Evolutionary conservation across 2,797 vertebrate genomes (phyloP).

Genomic region (Micrastur ruficollis): DNA sequence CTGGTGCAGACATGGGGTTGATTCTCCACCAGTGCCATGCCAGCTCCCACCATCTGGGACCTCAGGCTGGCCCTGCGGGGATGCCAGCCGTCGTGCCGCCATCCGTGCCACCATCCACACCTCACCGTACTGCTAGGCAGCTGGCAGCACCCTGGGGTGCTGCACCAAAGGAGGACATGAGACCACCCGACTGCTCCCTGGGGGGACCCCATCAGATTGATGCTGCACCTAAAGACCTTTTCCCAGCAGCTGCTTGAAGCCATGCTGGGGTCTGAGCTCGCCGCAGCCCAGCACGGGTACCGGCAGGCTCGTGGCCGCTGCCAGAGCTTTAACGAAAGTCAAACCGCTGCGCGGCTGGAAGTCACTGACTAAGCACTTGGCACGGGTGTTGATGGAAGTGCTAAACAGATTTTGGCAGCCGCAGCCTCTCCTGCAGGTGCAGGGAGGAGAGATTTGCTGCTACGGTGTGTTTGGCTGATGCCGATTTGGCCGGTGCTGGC

Average conservation of each 20-base stretch:
- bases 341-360: conserved; percentile 45
- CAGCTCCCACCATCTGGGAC: not conserved
- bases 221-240: not conserved
- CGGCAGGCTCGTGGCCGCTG: not conserved
- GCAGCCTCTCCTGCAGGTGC: conserved; percentile 60
- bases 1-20: not conserved
- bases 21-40: fast-evolving
- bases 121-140: not conserved
- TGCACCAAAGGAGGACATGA: not conserved
- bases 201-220: not conserved
- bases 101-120: not conserved
- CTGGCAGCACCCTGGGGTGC: fast-evolving
- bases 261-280: fast-evolving
- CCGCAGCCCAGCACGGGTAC: not conserved
- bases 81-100: not conserved
- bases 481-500: not conserved
- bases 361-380: conserved; percentile 64
- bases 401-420: conserved; percentile 58
- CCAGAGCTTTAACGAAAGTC: conserved; percentile 48
- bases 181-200: not conserved
- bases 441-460: not conserved
- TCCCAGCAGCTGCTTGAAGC: not conserved
- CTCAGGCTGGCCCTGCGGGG: not conserved
- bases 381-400: conserved; percentile 16
- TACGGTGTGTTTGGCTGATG: not conserved